A percentile compares a stretch with the other conserved stretches of the same genome.
Conservation (phyloP, 2,113 vertebrate species). For the Acanthochromis polyacanthus region DNA sequence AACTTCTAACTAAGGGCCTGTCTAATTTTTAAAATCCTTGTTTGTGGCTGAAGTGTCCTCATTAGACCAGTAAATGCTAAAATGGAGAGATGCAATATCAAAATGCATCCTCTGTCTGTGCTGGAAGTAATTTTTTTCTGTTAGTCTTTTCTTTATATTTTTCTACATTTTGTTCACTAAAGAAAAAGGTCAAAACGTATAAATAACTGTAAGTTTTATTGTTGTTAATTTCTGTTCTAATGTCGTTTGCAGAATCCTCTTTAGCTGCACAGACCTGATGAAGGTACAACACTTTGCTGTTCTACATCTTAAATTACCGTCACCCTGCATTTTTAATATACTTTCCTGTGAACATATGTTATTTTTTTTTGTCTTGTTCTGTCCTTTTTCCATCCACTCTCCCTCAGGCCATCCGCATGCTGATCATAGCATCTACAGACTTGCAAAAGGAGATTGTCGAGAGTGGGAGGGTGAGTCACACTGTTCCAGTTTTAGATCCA, state of each 20-base stretch:
- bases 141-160: too few species aligned
- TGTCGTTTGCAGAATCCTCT: constrained; percentile 87
- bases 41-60: not conserved
- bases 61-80: too few species aligned
- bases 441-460: constrained; percentile 98
- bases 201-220: too few species aligned
- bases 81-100: too few species aligned
- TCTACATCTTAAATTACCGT: not conserved
- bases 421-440: constrained; percentile 92
- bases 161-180: not conserved
- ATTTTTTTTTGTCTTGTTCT: constrained; percentile 14
- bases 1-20: not conserved
- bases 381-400: not conserved
- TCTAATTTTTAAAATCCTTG: not conserved
- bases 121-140: too few species aligned
- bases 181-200: too few species aligned
- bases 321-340: not conserved
- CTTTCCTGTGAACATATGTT: not conserved
- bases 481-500: constrained; percentile 21
- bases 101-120: too few species aligned
- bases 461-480: constrained; percentile 89
- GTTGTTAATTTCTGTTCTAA: too few species aligned
- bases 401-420: constrained; percentile 91
- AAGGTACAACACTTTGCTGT: constrained; percentile 84
- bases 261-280: constrained; percentile 96